Conservation (phyloP, 2,113 vertebrate genomes). For the Propithecus coquereli region DNA sequence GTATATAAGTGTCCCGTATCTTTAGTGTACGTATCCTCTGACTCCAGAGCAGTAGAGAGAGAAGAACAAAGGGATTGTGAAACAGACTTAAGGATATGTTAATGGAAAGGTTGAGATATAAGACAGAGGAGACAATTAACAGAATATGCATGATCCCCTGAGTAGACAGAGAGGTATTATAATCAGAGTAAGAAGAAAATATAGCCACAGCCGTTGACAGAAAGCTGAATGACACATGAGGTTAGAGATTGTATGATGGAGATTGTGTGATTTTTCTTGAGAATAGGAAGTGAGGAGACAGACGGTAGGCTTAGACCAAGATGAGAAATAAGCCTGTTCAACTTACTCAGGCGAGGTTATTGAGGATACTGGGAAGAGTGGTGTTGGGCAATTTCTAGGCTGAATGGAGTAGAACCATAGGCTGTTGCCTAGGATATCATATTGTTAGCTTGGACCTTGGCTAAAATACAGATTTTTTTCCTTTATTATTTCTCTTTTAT, state of each 20-base stretch:
- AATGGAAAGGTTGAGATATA: neutral
- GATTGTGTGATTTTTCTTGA: neutral
- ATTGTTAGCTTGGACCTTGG: neutral
- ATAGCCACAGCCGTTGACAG: neutral
- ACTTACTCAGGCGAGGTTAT: neutral
- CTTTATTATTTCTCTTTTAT: neutral
- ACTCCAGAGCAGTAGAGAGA: neutral
- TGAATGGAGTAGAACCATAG: neutral
- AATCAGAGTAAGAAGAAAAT: neutral
- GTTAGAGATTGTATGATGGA: neutral
- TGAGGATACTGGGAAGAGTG: neutral
- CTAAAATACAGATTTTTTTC: neutral
- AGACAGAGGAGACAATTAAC: neutral
- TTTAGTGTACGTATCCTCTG: neutral
- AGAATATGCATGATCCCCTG: neutral
- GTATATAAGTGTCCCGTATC: neutral
- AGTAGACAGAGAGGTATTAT: neutral
- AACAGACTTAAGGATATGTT: neutral
- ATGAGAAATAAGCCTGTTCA: neutral
- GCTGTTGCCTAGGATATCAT: neutral
- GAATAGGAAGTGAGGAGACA: conserved; percentile 3
- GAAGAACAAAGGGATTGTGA: neutral
- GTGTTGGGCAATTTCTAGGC: neutral
- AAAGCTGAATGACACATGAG: neutral
- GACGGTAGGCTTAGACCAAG: neutral